These are phyloP conservation scores for Drosophila differens DNA, from an alignment of 2,888 invertebrate species.

Conservation along the genomic window DNA sequence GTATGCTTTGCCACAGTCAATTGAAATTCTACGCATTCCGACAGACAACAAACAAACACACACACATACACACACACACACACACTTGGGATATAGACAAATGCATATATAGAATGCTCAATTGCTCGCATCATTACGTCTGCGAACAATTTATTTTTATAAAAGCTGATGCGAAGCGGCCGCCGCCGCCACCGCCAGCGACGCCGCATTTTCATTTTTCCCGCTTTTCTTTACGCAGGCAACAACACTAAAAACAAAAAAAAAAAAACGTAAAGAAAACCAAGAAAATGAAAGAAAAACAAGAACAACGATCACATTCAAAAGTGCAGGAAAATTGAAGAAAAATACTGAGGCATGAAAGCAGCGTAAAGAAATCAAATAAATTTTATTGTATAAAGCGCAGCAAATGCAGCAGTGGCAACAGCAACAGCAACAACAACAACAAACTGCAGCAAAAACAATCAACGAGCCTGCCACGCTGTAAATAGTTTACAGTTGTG, in stretches of 20 bases:
- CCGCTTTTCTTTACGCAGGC: conserved; percentile 58
- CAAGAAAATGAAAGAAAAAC: conserved; percentile 29
- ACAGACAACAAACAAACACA: conserved; percentile 75
- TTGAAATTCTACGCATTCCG: conserved; percentile 81
- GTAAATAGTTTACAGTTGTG: conserved; percentile 78
- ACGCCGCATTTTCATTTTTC: conserved; percentile 63
- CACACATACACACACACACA: conserved; percentile 54
- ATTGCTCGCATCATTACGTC: conserved; percentile 82
- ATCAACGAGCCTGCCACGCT: conserved; percentile 69
- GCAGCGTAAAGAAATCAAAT: conserved; percentile 78
- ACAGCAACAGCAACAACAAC: background rate
- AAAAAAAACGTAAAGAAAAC: conserved; percentile 21
- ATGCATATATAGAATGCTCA: conserved; percentile 78
- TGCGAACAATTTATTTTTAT: conserved; percentile 82
- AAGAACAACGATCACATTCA: conserved; percentile 61
- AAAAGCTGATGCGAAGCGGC: conserved; percentile 69
- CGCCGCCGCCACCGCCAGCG: conserved; percentile 48
- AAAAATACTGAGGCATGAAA: conserved; percentile 77
- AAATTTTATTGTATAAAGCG: conserved; percentile 78
- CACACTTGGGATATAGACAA: conserved; percentile 48
- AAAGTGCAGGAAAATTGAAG: conserved; percentile 79
- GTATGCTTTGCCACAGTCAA: conserved; percentile 69
- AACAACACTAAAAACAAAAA: background rate
- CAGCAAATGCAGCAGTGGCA: conserved; percentile 51
- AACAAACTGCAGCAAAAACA: conserved; percentile 66